phyloP scores from a whole-genome alignment of 2,113 vertebrate genomes.

The Sakesphorus luctuosus region DNA sequence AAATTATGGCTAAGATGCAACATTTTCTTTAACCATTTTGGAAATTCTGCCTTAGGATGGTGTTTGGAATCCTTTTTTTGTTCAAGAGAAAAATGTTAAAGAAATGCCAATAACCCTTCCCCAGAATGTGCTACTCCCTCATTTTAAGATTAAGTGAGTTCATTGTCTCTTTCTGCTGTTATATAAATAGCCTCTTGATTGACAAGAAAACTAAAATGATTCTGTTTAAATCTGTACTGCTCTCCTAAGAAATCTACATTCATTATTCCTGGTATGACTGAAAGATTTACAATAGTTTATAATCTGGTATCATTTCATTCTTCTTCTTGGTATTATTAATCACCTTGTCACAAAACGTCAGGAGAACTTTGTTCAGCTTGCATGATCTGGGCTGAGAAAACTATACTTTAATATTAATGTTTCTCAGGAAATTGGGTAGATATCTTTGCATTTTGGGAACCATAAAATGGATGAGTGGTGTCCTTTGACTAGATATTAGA shows the following conservation, averaged over 20 bases:
- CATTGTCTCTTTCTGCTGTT: conserved; percentile 42
- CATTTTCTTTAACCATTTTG: background rate
- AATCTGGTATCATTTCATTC: conserved; percentile 65
- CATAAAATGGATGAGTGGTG: conserved; percentile 45
- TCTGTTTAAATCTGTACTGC: conserved; percentile 44
- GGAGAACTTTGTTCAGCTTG: conserved; percentile 56
- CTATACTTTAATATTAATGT: conserved; percentile 49
- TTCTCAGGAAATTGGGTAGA: conserved; percentile 48
- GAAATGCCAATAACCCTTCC: background rate
- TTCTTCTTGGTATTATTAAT: conserved; percentile 66
- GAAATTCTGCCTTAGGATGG: background rate
- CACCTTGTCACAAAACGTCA: conserved; percentile 55
- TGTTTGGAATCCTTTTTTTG: background rate
- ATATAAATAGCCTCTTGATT: conserved; percentile 47
- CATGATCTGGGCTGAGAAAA: conserved; percentile 48
- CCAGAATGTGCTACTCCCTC: background rate
- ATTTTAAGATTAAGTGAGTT: background rate
- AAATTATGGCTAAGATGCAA: background rate
- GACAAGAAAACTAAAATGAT: conserved; percentile 53
- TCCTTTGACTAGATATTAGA: background rate
- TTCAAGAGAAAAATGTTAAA: background rate
- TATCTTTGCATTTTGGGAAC: conserved; percentile 47
- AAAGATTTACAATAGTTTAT: conserved; percentile 68
- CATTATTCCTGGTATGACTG: conserved; percentile 63
- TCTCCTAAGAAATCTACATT: conserved; percentile 61